Conservation (phyloP, 2,888 invertebrate genomes). For the Xiphydria camelus region DNA sequence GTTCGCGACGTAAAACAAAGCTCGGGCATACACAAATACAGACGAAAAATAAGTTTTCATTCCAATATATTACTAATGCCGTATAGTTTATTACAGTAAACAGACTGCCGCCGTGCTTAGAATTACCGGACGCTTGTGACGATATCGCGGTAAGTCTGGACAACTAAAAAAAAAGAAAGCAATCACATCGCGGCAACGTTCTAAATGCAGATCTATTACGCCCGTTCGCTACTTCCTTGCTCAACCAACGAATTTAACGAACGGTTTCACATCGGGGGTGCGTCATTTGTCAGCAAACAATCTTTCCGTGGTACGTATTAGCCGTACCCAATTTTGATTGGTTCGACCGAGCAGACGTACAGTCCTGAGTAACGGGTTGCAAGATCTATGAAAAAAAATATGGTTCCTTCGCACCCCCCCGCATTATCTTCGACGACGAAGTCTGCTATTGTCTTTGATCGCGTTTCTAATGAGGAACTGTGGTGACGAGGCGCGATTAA, state of each 20-base stretch:
- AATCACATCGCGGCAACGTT: conserved; percentile 47
- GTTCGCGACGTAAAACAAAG: too few species aligned
- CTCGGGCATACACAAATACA: too few species aligned
- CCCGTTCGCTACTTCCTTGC: conserved; percentile 17
- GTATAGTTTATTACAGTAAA: conserved; percentile 40
- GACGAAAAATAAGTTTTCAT: too few species aligned
- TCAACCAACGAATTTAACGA: background rate
- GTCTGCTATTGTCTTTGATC: too few species aligned
- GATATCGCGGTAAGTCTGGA: conserved; percentile 9
- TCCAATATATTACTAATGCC: conserved; percentile 37
- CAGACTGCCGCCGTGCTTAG: conserved; percentile 32
- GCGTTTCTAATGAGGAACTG: too few species aligned
- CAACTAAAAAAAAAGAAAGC: background rate
- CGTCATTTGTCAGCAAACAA: background rate
- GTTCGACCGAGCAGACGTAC: background rate
- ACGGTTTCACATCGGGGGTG: background rate
- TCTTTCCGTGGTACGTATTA: background rate
- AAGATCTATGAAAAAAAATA: background rate
- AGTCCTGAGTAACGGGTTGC: background rate
- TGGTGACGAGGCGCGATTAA: too few species aligned
- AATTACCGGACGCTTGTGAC: conserved; percentile 28
- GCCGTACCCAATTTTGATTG: background rate
- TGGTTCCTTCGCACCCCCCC: background rate
- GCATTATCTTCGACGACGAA: background rate
- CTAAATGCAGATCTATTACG: conserved; percentile 44